A percentile compares a stretch with the other conserved stretches of the same genome.
Evolutionary conservation across 2,797 vertebrate species (phyloP).

Genomic region (Sternotherus odoratus): DNA sequence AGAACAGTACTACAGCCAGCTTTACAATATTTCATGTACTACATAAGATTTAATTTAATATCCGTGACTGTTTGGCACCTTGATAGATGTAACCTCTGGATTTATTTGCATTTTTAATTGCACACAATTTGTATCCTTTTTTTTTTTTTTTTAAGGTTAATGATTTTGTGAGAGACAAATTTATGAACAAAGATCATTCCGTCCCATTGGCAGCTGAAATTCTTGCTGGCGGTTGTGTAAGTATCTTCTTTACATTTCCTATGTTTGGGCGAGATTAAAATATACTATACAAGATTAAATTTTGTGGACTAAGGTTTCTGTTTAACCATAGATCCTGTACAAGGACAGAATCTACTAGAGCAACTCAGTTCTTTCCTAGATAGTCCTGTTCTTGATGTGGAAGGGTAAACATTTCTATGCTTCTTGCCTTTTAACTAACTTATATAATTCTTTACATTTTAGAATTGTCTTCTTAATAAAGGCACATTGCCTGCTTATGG

Average conservation of each 20-base stretch:
- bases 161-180: slow-evolving; percentile 91
- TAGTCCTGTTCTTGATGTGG: slow-evolving; percentile 62
- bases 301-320: slow-evolving; percentile 66
- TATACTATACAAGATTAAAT: background rate
- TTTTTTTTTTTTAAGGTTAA: slow-evolving; percentile 92
- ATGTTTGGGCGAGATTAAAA: background rate
- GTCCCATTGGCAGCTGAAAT: slow-evolving; percentile 87
- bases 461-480: slow-evolving; percentile 44
- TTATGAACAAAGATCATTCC: slow-evolving; percentile 83
- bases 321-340: slow-evolving; percentile 69
- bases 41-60: background rate
- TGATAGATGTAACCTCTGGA: background rate
- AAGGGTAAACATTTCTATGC: slow-evolving; percentile 73
- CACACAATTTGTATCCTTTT: background rate
- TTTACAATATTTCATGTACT: slow-evolving; percentile 3
- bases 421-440: slow-evolving; percentile 38
- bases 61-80: background rate
- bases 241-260: slow-evolving; percentile 73
- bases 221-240: slow-evolving; percentile 89
- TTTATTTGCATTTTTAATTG: slow-evolving; percentile 19
- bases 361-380: slow-evolving; percentile 65
- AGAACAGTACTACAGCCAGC: background rate
- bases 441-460: slow-evolving; percentile 39
- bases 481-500: slow-evolving; percentile 26
- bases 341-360: slow-evolving; percentile 66